These are phyloP conservation scores for Rhinogobius similis DNA, from an alignment of 2,113 vertebrate species.

Conservation along the genomic window DNA sequence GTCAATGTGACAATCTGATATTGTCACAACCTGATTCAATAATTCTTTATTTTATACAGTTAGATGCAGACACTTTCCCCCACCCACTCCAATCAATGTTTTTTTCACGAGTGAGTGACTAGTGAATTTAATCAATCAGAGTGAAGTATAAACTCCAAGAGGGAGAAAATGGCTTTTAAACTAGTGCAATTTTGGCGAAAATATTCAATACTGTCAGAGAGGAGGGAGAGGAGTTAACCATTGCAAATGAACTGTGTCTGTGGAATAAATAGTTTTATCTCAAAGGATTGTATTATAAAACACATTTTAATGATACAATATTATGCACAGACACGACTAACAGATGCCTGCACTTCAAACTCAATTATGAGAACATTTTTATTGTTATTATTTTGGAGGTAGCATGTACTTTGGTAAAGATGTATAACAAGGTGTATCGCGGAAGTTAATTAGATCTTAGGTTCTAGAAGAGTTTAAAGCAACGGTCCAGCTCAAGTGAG, in stretches of 20 bases:
- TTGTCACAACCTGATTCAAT: no score
- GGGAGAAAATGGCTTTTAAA: no score
- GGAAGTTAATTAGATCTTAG: not conserved
- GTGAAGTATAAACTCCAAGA: no score
- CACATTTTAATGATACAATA: not conserved
- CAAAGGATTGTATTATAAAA: not conserved
- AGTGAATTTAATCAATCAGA: not conserved
- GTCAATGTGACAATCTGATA: no score
- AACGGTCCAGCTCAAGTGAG: no score
- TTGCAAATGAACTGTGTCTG: not conserved
- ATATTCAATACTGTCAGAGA: not conserved
- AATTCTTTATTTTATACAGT: no score
- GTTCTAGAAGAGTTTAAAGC: not conserved
- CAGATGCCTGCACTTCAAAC: not conserved
- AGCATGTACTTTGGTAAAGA: not conserved
- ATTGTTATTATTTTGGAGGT: not conserved
- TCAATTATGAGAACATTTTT: not conserved
- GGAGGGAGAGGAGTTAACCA: not conserved
- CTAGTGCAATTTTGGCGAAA: not conserved
- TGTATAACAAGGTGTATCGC: not conserved
- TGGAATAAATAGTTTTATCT: not conserved
- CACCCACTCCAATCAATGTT: no score
- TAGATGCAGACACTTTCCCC: no score
- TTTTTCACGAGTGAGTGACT: no score
- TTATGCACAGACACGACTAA: not conserved